Base-by-base conservation (phyloP, 2,888 invertebrate species). In the Acanthosepion pharaonis region DNA sequence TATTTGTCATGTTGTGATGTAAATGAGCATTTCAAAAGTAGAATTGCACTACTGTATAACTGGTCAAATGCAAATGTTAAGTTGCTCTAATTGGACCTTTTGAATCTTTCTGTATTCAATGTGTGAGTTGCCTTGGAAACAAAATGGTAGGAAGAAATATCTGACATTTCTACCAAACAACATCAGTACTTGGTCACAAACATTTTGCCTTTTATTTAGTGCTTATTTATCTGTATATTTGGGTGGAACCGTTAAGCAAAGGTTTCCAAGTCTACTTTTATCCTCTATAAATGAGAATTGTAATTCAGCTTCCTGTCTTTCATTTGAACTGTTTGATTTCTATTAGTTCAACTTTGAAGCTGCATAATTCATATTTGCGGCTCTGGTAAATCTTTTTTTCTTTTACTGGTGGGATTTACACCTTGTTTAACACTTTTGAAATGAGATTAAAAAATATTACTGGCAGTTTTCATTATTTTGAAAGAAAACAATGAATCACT, bases 61-160 rank as follows among this genome's bases (percentile, higher is more conserved):
- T 78, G 33, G 23, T n/a, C 78, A 78, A 78, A n/a, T 78, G 78
- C 78, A 78, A 78, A 78, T 78, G 78, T 78, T 78, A 78, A n/a
- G 11, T n/a, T 5, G 11, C n/a, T 78, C 59, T 78, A 78, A 78
- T 78, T 78, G n/a, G 78, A 33, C 78, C 78, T 33, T 33, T 78
- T 78, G n/a, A 78, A n/a, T 78, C 78, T 78, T n/a, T 78, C 2
- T 78, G n/a, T 78, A 78, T 28, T n/a, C 11, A n/a, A 2, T 6
- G 3, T n/a, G 1, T 3, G 15, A 11, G n/a, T 78, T 78, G 78
- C 78, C n/a, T 78, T 78, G n/a, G n/a, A 78, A 78, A 78, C 78
- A 78, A 78, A 78, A 78, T 78, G 78, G 78, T 33, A n/a, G n/a
- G n/a, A 15, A 0, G n/a, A 1, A 78, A 78, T 33, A 33, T 78